These are phyloP conservation scores for Esox masquinongy DNA, from an alignment of 2,797 vertebrate genomes.

Conservation along the genomic window DNA sequence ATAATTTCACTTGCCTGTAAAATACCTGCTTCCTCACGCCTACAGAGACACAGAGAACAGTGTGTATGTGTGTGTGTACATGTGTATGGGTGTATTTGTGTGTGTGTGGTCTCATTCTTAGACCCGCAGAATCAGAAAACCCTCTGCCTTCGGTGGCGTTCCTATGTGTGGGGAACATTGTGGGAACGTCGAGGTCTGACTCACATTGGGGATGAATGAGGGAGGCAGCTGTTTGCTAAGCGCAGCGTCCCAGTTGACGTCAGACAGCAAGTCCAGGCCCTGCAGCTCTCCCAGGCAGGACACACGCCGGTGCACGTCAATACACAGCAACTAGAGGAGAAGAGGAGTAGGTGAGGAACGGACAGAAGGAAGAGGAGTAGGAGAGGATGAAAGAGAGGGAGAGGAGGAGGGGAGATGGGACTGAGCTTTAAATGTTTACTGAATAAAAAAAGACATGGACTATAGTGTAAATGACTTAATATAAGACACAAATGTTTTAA, in stretches of 20 bases:
- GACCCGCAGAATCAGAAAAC: no score
- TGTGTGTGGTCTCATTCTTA: background rate
- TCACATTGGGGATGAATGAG: conserved; percentile 91
- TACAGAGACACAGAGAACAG: conserved; percentile 14
- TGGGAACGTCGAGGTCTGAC: conserved; percentile 40
- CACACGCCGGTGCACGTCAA: conserved; percentile 84
- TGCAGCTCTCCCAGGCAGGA: conserved; percentile 87
- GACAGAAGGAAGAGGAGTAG: conserved; percentile 20
- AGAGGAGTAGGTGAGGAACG: background rate
- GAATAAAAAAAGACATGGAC: no score
- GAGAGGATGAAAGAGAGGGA: conserved; percentile 24
- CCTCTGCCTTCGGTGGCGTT: background rate
- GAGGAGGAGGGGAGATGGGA: background rate
- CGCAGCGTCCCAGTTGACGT: conserved; percentile 91
- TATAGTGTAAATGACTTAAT: no score
- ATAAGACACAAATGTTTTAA: no score
- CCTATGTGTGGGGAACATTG: background rate
- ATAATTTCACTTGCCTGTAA: background rate
- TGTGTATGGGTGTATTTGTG: background rate
- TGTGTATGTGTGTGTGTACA: background rate
- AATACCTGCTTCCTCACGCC: conserved; percentile 15
- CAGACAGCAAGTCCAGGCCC: conserved; percentile 82
- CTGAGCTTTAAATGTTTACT: no score
- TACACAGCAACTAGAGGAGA: conserved; percentile 82
- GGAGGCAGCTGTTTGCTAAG: conserved; percentile 87